Base-by-base conservation (phyloP, 2,888 invertebrate species). In the Rapana venosa region DNA sequence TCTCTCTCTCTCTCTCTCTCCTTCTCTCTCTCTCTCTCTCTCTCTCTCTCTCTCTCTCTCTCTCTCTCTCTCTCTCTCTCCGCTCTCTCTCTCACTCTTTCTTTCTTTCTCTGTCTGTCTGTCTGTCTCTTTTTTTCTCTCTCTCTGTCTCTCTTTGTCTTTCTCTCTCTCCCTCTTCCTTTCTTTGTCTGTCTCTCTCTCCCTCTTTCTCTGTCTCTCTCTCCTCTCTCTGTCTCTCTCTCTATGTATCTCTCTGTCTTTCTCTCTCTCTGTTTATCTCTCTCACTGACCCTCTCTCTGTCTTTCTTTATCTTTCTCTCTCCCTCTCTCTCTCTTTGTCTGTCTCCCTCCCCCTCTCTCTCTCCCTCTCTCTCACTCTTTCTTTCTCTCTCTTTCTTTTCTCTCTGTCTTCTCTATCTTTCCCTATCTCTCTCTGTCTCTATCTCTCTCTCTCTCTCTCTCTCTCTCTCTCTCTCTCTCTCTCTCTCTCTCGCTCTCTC, bases 91-190 rank as follows among this genome's bases (percentile, higher is more conserved):
- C 17, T 86, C 20, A 22, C 56, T 87, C 77, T 74, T 15, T 20
- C 74, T 79, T 13, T 79, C 20, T 74, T 74, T 87, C 47, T 90
- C 56, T 77, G 66, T 87, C 85, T 89, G 15, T 83, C 58, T 61
- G 15, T 61, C 81, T 83, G 36, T 83, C 88, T 88, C n/a, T 83
- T 30, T 89, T 32, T 58, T 36, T 66, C 89, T 84, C 84, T 89
- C 61, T 61, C 84, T 56, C 83, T 88, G 47, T 83, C 22, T 90
- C 88, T 83, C 61, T 56, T 66, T 90, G 58, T 88, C 83, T 47
- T 1, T 47, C 83, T 47, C 35, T 83, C 47, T 47, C 36, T 83
- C 47, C 32, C 83, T 83, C 83, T 83, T 32, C 32, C 83, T 83
- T 32, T 83, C 83, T 83, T 32, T 83, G 22, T 83, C 83, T 36